Evolutionary conservation across 1,140 invertebrate species (phyloP).

Genomic region (Dolichoris vasculosae): DNA sequence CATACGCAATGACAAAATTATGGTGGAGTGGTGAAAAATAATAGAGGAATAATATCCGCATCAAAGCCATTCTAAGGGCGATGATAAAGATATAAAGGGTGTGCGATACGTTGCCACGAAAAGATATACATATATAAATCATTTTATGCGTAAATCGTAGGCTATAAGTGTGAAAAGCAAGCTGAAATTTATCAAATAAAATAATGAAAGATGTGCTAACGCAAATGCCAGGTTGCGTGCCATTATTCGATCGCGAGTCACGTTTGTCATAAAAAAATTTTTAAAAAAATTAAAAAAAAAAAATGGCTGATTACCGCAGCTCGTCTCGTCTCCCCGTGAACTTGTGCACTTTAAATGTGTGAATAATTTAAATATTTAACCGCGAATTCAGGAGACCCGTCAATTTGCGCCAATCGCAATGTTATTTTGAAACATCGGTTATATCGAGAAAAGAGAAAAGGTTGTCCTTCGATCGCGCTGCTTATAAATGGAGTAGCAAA

Average conservation of each 20-base stretch:
- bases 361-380: conserved; percentile 8
- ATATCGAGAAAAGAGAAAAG: conserved; percentile 11
- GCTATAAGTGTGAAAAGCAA: conserved; percentile 57
- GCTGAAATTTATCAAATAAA: conserved; percentile 61
- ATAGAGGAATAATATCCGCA: neutral
- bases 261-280: conserved; percentile 65
- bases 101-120: neutral
- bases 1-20: neutral
- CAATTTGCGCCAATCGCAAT: conserved; percentile 18
- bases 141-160: conserved; percentile 43
- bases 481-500: conserved; percentile 1
- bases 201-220: conserved; percentile 67
- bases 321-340: conserved; percentile 34
- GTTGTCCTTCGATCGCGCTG: conserved; percentile 5
- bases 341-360: conserved; percentile 36
- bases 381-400: conserved; percentile 8
- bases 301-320: neutral
- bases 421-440: neutral
- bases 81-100: neutral
- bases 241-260: conserved; percentile 71
- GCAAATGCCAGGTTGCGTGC: conserved; percentile 75
- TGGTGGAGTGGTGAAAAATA: neutral
- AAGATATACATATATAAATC: neutral
- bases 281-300: conserved; percentile 24
- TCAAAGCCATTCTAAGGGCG: neutral